A percentile compares a stretch with the other conserved stretches of the same genome.
Evolutionary conservation across 2,888 invertebrate genomes (phyloP).

Genomic region (Conchocele bisecta): DNA sequence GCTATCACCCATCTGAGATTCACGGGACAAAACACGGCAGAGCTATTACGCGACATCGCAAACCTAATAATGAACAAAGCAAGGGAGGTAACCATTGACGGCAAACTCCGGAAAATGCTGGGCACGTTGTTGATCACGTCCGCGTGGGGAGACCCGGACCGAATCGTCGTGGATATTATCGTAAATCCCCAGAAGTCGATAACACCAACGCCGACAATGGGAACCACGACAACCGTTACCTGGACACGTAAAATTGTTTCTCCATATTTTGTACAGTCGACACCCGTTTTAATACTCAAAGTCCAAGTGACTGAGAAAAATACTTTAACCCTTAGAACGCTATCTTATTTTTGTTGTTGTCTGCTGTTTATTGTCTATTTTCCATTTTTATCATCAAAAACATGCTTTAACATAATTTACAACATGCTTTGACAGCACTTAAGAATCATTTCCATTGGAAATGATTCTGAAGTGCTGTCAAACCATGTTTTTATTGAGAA

Average conservation of each 20-base stretch:
- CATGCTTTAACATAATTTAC: too few relatives aligned
- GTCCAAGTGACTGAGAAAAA: too few relatives aligned
- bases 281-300: too few relatives aligned
- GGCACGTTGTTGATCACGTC: conserved; percentile 63
- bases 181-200: conserved; percentile 51
- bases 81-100: conserved; percentile 45
- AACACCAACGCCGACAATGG: conserved; percentile 33
- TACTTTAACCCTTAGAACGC: too few relatives aligned
- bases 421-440: too few relatives aligned
- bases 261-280: not conserved
- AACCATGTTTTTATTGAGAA: too few relatives aligned
- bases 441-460: too few relatives aligned
- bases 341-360: too few relatives aligned
- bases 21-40: conserved; percentile 51
- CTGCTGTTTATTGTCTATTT: too few relatives aligned
- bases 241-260: conserved; percentile 8
- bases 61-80: conserved; percentile 58
- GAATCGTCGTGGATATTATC: conserved; percentile 44
- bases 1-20: conserved; percentile 57
- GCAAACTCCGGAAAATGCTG: conserved; percentile 56
- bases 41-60: conserved; percentile 51
- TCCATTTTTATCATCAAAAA: too few relatives aligned
- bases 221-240: not conserved
- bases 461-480: too few relatives aligned
- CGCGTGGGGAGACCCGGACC: conserved; percentile 45